phyloP scores from a whole-genome alignment of 2,797 vertebrate genomes.

The Anabacerthia variegaticeps region DNA sequence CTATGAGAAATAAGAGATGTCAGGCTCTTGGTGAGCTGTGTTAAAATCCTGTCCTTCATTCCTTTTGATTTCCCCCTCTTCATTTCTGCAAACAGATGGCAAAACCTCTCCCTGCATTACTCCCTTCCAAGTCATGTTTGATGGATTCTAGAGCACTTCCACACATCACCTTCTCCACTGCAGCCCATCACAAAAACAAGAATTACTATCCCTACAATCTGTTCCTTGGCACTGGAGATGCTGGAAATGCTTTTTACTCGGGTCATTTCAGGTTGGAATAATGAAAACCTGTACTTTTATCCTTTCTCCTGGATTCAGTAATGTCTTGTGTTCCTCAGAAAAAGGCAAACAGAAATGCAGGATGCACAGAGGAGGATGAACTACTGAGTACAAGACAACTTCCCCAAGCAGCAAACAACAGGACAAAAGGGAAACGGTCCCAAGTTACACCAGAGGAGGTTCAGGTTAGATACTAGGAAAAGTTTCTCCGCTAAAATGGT shows the following conservation, averaged over 20 bases:
- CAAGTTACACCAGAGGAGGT: background rate
- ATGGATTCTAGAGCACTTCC: background rate
- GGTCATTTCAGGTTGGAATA: rapidly evolving
- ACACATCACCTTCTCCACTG: rapidly evolving
- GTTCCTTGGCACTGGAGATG: background rate
- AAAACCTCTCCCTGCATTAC: background rate
- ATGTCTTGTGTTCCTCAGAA: rapidly evolving
- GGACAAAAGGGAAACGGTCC: background rate
- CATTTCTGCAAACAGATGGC: background rate
- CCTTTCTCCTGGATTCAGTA: background rate
- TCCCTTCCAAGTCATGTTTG: background rate
- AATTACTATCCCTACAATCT: no score
- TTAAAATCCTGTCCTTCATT: background rate
- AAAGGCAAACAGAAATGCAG: rapidly evolving
- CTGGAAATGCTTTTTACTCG: background rate
- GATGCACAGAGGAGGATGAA: background rate
- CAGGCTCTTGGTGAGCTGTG: background rate
- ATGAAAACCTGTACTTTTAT: background rate
- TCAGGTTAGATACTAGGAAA: background rate
- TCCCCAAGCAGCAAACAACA: background rate
- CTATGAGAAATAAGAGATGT: background rate
- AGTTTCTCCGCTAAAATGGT: background rate
- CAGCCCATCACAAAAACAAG: background rate
- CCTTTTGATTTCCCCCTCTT: background rate
- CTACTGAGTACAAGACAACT: background rate